phyloP scores from a whole-genome alignment of 1,140 invertebrate genomes.

The Delia radicum region DNA sequence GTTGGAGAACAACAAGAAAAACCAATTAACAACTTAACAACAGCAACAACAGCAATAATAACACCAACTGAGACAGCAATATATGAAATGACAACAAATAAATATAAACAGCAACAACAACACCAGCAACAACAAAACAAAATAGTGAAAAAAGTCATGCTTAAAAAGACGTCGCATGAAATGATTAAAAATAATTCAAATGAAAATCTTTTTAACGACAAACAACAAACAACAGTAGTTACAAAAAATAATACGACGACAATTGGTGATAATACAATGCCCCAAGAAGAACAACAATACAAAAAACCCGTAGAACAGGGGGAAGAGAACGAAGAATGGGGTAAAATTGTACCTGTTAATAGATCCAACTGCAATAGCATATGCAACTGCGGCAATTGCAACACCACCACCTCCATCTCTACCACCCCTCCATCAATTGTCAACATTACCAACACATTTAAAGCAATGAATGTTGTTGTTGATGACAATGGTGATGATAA shows the following conservation, averaged over 20 bases:
- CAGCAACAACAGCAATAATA: neutral
- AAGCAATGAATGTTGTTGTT: neutral
- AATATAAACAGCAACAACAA: neutral
- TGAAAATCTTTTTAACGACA: neutral
- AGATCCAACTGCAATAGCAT: neutral
- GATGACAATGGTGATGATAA: neutral
- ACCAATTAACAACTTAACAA: neutral
- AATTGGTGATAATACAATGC: neutral
- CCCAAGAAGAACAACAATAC: constrained; percentile 18
- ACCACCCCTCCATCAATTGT: neutral
- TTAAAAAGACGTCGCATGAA: neutral
- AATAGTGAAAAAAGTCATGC: neutral
- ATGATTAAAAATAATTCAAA: constrained; percentile 1
- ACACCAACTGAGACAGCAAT: too few species aligned
- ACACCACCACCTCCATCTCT: neutral
- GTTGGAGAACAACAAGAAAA: neutral
- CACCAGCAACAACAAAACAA: neutral
- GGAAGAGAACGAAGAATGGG: constrained; percentile 4
- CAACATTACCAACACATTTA: neutral
- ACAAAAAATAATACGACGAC: neutral
- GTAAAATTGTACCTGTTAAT: constrained; percentile 18
- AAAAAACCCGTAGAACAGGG: neutral
- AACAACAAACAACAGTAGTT: neutral
- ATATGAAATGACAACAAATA: constrained; percentile 15
- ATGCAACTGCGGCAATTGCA: neutral